These are phyloP conservation scores for Lethenteron camtschaticum DNA, from an alignment of 2,113 vertebrate genomes.

Conservation along the genomic window DNA sequence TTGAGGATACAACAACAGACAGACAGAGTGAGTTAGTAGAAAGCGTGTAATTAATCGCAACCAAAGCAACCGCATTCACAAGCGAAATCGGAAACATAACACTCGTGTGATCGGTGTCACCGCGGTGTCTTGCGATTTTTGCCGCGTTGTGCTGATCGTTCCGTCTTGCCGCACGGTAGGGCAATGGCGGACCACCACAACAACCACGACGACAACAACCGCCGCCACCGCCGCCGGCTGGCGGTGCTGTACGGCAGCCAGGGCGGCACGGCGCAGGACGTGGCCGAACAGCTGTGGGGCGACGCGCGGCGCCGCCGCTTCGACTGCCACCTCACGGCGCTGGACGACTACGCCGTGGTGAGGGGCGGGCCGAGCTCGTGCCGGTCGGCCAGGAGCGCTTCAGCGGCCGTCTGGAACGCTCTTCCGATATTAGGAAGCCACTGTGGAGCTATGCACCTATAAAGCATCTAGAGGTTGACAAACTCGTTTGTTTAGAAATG, in stretches of 20 bases:
- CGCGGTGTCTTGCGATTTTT: background rate
- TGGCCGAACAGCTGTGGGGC: slow-evolving; percentile 40
- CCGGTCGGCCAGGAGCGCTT: too few species aligned
- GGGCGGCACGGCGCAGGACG: slow-evolving; percentile 64
- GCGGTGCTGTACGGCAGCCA: slow-evolving; percentile 71
- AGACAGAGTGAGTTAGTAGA: too few species aligned
- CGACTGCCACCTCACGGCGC: slow-evolving; percentile 27
- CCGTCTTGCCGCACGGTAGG: fast-evolving
- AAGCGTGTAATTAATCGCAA: too few species aligned
- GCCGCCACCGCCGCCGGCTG: slow-evolving; percentile 16
- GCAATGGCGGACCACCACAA: fast-evolving
- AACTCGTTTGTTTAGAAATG: too few species aligned
- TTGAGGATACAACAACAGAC: too few species aligned
- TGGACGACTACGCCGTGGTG: slow-evolving; percentile 55
- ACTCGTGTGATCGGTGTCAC: too few species aligned
- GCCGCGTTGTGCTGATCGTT: fast-evolving
- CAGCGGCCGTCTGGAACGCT: too few species aligned
- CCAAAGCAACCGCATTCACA: too few species aligned
- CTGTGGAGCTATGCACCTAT: too few species aligned
- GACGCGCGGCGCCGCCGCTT: slow-evolving; percentile 41
- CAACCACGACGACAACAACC: slow-evolving; percentile 11
- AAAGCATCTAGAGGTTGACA: too few species aligned
- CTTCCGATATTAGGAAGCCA: too few species aligned
- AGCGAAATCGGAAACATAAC: too few species aligned
- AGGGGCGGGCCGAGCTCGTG: slow-evolving; percentile 13